Conservation (phyloP, 2,113 vertebrate species). For the Genyomyrus donnyi region DNA sequence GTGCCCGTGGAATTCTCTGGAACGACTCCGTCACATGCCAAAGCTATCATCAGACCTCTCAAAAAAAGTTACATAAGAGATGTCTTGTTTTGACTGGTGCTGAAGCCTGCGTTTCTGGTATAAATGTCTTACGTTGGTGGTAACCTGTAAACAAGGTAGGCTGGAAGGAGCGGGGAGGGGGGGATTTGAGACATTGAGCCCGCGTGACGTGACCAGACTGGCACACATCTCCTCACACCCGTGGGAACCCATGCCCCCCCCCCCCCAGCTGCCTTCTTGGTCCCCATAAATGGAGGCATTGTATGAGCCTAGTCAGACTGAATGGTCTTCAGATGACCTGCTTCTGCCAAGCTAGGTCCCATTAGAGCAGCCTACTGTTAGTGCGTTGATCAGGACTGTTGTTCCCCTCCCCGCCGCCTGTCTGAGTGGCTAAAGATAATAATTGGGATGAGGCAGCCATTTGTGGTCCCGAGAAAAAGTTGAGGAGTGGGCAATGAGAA, state of each 20-base stretch:
- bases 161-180: slow-evolving; percentile 28
- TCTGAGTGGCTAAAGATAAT: slow-evolving; percentile 24
- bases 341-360: slow-evolving; percentile 39
- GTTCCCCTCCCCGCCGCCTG: neutral
- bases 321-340: slow-evolving; percentile 42
- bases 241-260: slow-evolving; percentile 53
- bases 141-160: neutral
- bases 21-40: neutral
- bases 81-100: neutral
- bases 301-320: slow-evolving; percentile 40
- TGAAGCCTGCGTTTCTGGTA: neutral
- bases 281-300: slow-evolving; percentile 58
- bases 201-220: slow-evolving; percentile 38
- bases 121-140: neutral
- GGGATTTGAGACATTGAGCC: neutral
- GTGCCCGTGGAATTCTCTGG: neutral
- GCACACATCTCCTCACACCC: slow-evolving; percentile 59
- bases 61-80: neutral
- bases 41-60: neutral
- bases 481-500: neutral
- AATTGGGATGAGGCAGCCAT: slow-evolving; percentile 18
- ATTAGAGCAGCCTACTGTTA: slow-evolving; percentile 36
- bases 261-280: slow-evolving; percentile 32
- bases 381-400: slow-evolving; percentile 28
- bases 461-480: neutral